These are phyloP conservation scores for Phocoena phocoena DNA, from an alignment of 2,113 vertebrate genomes.

Conservation along the genomic window DNA sequence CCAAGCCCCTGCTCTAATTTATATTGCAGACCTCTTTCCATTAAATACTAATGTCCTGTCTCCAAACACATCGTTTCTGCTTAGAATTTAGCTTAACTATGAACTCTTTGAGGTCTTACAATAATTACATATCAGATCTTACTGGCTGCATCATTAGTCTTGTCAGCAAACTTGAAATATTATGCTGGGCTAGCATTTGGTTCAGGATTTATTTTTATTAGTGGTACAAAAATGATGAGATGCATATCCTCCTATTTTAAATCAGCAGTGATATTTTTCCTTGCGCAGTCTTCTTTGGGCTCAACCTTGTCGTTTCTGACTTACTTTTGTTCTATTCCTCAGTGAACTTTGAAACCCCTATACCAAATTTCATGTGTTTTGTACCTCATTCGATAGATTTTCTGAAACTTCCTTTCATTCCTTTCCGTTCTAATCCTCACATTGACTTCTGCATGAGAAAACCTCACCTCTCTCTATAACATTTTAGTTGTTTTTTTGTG, in stretches of 20 bases:
- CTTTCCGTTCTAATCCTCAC: neutral
- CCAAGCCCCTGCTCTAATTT: slow-evolving; percentile 14
- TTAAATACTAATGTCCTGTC: slow-evolving; percentile 37
- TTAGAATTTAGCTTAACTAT: slow-evolving; percentile 40
- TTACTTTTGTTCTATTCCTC: neutral
- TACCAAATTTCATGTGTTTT: neutral
- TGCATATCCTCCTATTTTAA: neutral
- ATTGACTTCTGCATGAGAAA: neutral
- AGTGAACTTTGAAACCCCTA: neutral
- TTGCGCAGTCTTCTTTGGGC: neutral
- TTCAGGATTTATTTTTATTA: slow-evolving; percentile 43
- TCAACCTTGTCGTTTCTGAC: neutral
- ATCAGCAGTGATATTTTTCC: neutral
- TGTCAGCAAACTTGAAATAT: slow-evolving; percentile 26
- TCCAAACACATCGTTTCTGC: slow-evolving; percentile 5
- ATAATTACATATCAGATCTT: slow-evolving; percentile 41
- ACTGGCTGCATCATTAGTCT: slow-evolving; percentile 22
- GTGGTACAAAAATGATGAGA: slow-evolving; percentile 18
- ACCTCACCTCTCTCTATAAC: neutral
- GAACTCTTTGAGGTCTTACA: neutral
- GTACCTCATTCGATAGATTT: neutral
- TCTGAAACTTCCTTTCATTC: neutral
- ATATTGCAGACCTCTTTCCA: neutral
- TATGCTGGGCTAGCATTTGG: neutral
- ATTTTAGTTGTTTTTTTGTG: slow-evolving; percentile 5